Evolutionary conservation across 1,140 invertebrate genomes (phyloP), one percentile per base, ranked within the genome.

Genomic region (Contarinia nasturtii): DNA sequence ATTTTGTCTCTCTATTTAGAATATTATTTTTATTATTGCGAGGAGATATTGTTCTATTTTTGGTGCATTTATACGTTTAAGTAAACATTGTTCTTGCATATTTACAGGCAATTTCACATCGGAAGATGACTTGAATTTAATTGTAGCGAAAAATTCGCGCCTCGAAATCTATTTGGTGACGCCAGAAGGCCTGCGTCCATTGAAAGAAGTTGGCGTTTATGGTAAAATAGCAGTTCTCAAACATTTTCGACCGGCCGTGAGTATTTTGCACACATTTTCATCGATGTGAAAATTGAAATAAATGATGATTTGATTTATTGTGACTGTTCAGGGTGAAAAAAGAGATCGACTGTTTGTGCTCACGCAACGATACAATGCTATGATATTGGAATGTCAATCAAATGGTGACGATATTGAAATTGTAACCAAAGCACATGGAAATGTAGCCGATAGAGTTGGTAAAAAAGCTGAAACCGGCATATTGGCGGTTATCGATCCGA

Each of bases 161-260:
- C 69, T 99, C 47, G 94, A 99, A 68, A 91, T 98, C 55, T 93
- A 95, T 69, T 69, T 92, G 18, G 92, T 98, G 1, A 95, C 92
- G 0, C 87, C 92, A 5, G 94, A 98, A 71, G 95, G 95, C 1
- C 64, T 99, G 15, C 71, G 87, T 53, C 86, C 92, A 2, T 67
- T 98, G 21, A 96, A 97, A 65, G 93, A 98, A 76, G 79, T 98
- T 50, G 80, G 84, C n/a, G 77, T 91, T 33, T 86, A 97, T 78
- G 95, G 95, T 22, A 83, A 86, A 65, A 90, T 99, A 54, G 81
- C 87, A 41, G 88, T 93, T 20, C 83, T 98, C 71, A 88, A 93
- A 62, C 73, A 94, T 49, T 98, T 96, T 65, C 72, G 90, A 56
- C 86, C 88, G 51, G 81, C 80, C 51, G 88, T 91, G 74, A 74